Evolutionary conservation across 2,797 vertebrate genomes (phyloP).

Genomic region (Brachymystax lenok): DNA sequence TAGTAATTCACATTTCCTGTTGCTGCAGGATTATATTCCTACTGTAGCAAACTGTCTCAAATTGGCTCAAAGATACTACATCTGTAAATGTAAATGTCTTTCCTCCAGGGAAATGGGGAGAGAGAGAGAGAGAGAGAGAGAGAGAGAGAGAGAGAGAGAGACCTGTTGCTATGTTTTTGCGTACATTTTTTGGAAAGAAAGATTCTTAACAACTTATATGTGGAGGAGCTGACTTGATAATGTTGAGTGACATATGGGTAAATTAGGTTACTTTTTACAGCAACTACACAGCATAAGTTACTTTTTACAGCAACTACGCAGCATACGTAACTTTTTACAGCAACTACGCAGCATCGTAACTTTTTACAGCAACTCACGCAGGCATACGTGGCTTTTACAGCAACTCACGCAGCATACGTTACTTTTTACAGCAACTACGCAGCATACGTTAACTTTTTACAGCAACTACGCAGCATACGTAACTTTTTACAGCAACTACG

Average conservation of each 20-base stretch:
- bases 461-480: too few species aligned
- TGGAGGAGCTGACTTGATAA: not conserved
- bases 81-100: conserved; percentile 37
- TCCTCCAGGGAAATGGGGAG: conserved; percentile 12
- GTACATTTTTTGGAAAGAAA: not conserved
- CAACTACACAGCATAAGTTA: not conserved
- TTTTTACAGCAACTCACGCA: not conserved
- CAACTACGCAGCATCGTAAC: not conserved
- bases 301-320: too few species aligned
- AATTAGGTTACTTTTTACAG: not conserved
- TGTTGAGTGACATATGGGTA: not conserved
- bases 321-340: too few species aligned
- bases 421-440: too few species aligned
- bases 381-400: not conserved
- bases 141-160: too few species aligned
- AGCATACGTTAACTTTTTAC: too few species aligned
- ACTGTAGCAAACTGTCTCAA: too few species aligned
- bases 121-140: too few species aligned
- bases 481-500: too few species aligned
- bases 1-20: too few species aligned
- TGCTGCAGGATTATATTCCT: too few species aligned
- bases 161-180: not conserved
- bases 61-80: too few species aligned
- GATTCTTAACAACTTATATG: not conserved
- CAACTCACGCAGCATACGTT: not conserved